Evolutionary conservation across 2,888 invertebrate species (phyloP).

Genomic region (Volucella inflata): DNA sequence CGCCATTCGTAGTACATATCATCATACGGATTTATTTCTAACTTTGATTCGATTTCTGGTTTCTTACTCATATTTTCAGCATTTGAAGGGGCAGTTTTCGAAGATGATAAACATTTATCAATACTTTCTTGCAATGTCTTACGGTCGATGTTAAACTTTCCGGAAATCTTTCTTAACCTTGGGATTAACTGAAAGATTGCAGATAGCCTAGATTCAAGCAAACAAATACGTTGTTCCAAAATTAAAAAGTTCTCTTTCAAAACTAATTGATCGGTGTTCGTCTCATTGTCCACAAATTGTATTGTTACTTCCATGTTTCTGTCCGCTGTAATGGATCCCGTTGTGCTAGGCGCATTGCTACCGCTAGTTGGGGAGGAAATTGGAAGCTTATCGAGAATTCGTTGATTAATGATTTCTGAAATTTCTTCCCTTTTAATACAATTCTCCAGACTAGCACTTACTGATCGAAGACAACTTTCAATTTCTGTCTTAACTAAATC

Average conservation of each 20-base stretch:
- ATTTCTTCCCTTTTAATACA: conserved; percentile 53
- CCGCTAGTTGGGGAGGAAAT: background rate
- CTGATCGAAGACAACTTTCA: conserved; percentile 11
- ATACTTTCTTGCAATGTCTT: conserved; percentile 10
- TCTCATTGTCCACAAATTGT: conserved; percentile 21
- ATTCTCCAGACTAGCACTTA: conserved; percentile 12
- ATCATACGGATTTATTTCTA: conserved; percentile 42
- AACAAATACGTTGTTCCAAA: conserved; percentile 47
- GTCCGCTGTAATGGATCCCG: background rate
- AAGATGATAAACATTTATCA: conserved; percentile 15
- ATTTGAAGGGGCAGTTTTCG: background rate
- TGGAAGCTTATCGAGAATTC: conserved; percentile 25
- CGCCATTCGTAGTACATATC: conserved; percentile 67
- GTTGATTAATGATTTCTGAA: conserved; percentile 38
- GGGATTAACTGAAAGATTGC: conserved; percentile 39
- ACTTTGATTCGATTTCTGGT: background rate
- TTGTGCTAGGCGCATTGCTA: background rate
- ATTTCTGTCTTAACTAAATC: conserved; percentile 39
- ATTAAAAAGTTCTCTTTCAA: conserved; percentile 38
- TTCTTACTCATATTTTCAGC: background rate
- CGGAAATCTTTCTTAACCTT: conserved; percentile 29
- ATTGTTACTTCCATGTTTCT: conserved; percentile 24
- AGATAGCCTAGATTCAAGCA: conserved; percentile 38
- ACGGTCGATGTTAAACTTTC: conserved; percentile 42
- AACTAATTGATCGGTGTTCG: background rate